Base-by-base conservation (phyloP, 2,113 vertebrate genomes). In the Erinaceus europaeus region DNA sequence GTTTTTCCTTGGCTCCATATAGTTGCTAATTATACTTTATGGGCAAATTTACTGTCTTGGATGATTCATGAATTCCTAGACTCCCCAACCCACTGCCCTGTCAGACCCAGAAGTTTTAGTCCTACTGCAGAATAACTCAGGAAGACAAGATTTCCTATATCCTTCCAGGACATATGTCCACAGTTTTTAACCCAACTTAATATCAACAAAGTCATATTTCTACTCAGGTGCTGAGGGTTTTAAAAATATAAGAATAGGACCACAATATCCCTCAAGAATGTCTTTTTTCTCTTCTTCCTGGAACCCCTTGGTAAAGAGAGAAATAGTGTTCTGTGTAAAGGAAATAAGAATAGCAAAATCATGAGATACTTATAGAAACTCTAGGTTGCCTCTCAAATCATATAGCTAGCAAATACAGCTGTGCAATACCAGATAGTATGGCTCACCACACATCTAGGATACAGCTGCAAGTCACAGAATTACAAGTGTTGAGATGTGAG, bases 11-110 rank as follows among this genome's bases (percentile, higher is more conserved):
- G 15, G 6, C 53, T 73, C 29, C 23, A 25, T 46, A 4, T 17
- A 52, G 12, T 80, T 90, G 40, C 42, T 13, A n/a, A 4, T 90
- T 87, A 80, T 44, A 38, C 9, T 69, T 91, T 74, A 23, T 79
- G 20, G 29, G 67, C 2, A 86, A 20, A 67, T 78, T 79, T 68
- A 7, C n/a, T 12, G 59, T 73, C 67, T 86, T 74, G 18, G 18
- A 38, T 69, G 23, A 73, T 86, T 83, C 42, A 64, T 42, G 12
- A 44, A 73, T 11, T 59, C 82, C 34, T 50, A 59, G 17, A 44
- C 2, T 65, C 87, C 48, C 40, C n/a, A 65, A 50, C 4, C 40
- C 20, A 65, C 20, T 73, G 13, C 3, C 27, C 23, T 73, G 61
- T 86, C 68, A 62, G 72, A 72, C 25, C 18, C 42, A 50, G 13